Evolutionary conservation across 2,113 vertebrate species (phyloP).

Genomic region (Steatornis caripensis): DNA sequence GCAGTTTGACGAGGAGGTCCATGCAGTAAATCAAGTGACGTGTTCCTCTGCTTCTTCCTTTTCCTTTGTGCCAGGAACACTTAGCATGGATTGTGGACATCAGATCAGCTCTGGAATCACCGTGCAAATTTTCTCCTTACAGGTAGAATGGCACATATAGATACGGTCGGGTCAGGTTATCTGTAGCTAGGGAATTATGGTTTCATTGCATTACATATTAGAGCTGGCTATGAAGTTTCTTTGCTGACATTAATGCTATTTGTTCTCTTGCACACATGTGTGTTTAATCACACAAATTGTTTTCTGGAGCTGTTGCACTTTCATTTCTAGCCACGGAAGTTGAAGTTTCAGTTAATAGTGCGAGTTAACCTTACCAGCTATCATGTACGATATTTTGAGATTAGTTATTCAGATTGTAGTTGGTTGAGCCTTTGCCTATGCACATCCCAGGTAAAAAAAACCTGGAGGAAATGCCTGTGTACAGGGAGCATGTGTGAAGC

Average conservation of each 20-base stretch:
- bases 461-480: neutral
- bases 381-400: too few species aligned
- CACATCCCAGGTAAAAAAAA: too few species aligned
- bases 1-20: neutral
- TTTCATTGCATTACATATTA: rapidly evolving
- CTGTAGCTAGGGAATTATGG: neutral
- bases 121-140: neutral
- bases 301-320: neutral
- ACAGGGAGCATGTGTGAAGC: neutral
- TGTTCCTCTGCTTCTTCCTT: neutral
- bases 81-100: neutral
- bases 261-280: neutral
- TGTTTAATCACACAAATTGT: neutral
- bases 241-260: neutral
- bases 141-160: neutral
- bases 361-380: neutral
- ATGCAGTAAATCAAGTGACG: neutral
- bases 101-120: neutral
- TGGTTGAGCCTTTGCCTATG: neutral
- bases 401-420: neutral
- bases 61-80: neutral
- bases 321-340: neutral
- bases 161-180: rapidly evolving
- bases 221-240: neutral
- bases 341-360: neutral